Conservation (phyloP, 2,888 invertebrate genomes). For the Xestia c-nigrum region DNA sequence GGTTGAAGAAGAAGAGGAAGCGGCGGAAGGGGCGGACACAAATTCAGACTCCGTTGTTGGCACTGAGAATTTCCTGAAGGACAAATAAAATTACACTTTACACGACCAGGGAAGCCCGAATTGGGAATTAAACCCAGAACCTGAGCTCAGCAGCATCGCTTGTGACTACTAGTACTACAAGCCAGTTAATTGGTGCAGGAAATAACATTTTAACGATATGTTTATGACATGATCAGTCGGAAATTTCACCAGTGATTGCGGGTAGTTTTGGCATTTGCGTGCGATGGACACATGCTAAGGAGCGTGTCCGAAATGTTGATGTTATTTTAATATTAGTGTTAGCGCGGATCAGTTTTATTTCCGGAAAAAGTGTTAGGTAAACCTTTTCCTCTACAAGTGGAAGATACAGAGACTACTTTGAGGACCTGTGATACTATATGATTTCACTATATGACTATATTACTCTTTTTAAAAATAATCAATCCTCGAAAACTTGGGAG, state of each 20-base stretch:
- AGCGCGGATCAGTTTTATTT: neutral
- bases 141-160: neutral
- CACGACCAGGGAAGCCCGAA: neutral
- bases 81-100: too few relatives aligned
- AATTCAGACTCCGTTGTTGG: neutral
- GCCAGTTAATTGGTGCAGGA: conserved; percentile 36
- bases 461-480: neutral
- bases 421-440: neutral
- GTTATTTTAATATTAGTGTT: conserved; percentile 24
- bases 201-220: conserved; percentile 29
- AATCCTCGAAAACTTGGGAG: neutral
- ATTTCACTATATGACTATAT: too few relatives aligned
- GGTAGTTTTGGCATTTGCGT: conserved; percentile 46
- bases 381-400: neutral
- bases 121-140: neutral
- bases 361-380: neutral
- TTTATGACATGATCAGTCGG: conserved; percentile 39
- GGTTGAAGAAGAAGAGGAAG: too few relatives aligned
- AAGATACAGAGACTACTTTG: too few relatives aligned
- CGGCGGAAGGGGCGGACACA: too few relatives aligned
- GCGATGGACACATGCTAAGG: conserved; percentile 7
- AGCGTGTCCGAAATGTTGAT: conserved; percentile 32
- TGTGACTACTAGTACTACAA: neutral
- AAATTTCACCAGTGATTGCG: conserved; percentile 37
- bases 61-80: neutral